Base-by-base conservation (phyloP, 92 coral and sea anemone genomes). In the Meandrina meandrites region DNA sequence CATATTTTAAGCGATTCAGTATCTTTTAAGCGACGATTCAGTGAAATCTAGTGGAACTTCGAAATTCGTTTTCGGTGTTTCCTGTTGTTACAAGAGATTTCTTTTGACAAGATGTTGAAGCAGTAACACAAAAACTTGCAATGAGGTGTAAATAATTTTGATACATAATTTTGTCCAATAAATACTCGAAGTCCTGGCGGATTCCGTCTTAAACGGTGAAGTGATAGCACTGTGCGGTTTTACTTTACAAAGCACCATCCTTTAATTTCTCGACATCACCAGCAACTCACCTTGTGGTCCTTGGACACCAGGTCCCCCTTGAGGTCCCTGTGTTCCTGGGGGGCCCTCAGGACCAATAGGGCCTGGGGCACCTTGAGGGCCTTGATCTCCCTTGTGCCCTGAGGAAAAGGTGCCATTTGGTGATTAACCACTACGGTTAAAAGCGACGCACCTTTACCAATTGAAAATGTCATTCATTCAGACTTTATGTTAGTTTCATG, bases 271-370 rank as follows among this genome's bases (percentile, higher is more conserved):
- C n/a, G n/a, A 30, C 66, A 32, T 60, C 76, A 37, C 40, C 28
- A 13, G 32, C 86, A 88, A n/a, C 75, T 62, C 82, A 79, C 94
- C 94, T 54, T 82, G 72, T 8, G 56, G 54, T 79, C 94, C 94
- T 32, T 50, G 67, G 17, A 53, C 51, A 37, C 94, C 94, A 12
- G 79, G 87, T 31, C 22, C 54, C 9, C 94, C 94, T 51, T 71
- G 64, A 70, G 91, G 85, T 37, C 93, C 94, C 64, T 37, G 53
- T 7, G 86, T 75, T 35, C 94, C 80, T 14, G 83, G 76, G 0
- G 74, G 60, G 24, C 88, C 88, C 54, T 4, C 16, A 16, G 64
- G 32, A 35, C 88, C 87, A 8, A 5, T 50, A 8, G 62, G 75
- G 31, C 88, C 89, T 37, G 69, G 34, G 0, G 34, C 70, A 7